Evolutionary conservation across 2,113 vertebrate genomes (phyloP).

Genomic region (Syngnathoides biaculeatus): DNA sequence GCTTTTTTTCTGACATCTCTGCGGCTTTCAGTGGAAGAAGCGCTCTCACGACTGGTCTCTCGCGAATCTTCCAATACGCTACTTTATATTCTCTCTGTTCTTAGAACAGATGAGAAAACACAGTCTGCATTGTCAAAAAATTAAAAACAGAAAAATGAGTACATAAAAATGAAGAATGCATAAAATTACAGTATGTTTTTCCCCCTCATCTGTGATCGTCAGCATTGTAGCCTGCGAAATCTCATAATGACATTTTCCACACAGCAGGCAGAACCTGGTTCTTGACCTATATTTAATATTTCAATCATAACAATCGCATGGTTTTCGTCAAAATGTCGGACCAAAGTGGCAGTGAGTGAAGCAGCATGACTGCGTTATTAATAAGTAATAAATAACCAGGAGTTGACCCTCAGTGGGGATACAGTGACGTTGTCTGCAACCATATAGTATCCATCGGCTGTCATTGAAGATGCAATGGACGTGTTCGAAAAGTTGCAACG

Average conservation of each 20-base stretch:
- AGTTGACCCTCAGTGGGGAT: neutral
- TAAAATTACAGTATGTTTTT: neutral
- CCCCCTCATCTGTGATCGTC: neutral
- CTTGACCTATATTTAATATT: constrained; percentile 3
- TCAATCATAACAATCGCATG: neutral
- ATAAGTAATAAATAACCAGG: neutral
- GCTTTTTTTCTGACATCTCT: constrained; percentile 34
- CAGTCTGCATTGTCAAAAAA: neutral
- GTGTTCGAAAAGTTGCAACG: no score
- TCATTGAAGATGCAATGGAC: neutral
- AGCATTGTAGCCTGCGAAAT: neutral
- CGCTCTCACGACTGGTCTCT: constrained; percentile 23
- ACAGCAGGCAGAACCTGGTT: neutral
- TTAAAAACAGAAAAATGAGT: no score
- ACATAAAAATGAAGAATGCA: neutral
- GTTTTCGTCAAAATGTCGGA: neutral
- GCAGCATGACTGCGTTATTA: neutral
- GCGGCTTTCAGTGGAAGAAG: constrained; percentile 17
- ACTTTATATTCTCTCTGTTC: constrained; percentile 7
- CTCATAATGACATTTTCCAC: neutral
- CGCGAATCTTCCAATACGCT: constrained; percentile 14
- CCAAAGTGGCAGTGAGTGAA: neutral
- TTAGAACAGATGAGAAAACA: neutral
- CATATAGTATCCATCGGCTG: neutral
- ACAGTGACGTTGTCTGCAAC: neutral